These are phyloP conservation scores for Polydrusus tereticollis DNA, from an alignment of 2,888 invertebrate genomes.

Conservation along the genomic window DNA sequence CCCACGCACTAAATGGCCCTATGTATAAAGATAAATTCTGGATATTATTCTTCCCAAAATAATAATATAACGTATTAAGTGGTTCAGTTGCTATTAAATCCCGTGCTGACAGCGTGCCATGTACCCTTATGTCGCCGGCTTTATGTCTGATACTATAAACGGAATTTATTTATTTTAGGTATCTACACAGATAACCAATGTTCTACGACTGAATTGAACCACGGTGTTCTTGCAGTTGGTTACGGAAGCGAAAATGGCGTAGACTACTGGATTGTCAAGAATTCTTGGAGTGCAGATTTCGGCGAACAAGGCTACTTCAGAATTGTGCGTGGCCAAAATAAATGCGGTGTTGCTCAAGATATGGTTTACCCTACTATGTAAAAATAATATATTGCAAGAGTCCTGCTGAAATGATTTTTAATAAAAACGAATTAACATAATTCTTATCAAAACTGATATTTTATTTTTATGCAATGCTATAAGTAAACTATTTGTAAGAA, in stretches of 20 bases:
- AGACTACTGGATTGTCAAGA: slow-evolving; percentile 37
- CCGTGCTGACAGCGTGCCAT: no score
- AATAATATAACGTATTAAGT: no score
- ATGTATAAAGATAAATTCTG: no score
- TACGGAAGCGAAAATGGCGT: slow-evolving; percentile 27
- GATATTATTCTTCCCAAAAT: no score
- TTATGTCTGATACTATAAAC: no score
- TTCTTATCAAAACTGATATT: no score
- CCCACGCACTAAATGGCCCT: no score
- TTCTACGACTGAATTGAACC: slow-evolving; percentile 15
- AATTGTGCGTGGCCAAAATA: slow-evolving; percentile 26
- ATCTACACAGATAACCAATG: slow-evolving; percentile 10
- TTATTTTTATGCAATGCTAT: no score
- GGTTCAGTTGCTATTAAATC: no score
- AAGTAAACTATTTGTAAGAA: no score
- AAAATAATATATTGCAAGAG: not conserved
- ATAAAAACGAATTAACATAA: no score
- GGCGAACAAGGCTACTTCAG: slow-evolving; percentile 37
- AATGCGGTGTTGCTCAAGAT: slow-evolving; percentile 34
- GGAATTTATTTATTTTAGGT: not conserved
- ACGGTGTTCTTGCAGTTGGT: slow-evolving; percentile 34
- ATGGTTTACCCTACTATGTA: slow-evolving; percentile 12
- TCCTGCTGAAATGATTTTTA: not conserved
- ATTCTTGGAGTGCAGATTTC: slow-evolving; percentile 35
- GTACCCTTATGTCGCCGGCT: no score